These are phyloP conservation scores for Pegea sp. DNA, from an alignment of 23 tunicate genomes.

Conservation along the genomic window DNA sequence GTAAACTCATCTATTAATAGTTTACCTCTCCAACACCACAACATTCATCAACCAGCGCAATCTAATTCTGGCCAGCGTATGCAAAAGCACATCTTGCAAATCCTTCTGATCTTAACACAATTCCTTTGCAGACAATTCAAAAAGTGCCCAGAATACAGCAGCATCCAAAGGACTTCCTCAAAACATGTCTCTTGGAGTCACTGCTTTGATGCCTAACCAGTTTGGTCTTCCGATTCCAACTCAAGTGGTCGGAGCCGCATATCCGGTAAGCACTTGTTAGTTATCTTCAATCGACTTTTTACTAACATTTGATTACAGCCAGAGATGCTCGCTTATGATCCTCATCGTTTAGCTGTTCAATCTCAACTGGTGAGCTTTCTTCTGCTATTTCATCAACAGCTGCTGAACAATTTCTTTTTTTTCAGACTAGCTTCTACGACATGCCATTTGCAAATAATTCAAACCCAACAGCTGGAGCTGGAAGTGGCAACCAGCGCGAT, in stretches of 20 bases:
- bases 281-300: too few relatives aligned
- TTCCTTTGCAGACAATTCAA: too few relatives aligned
- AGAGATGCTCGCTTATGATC: conserved; percentile 70
- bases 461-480: too few relatives aligned
- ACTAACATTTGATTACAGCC: conserved; percentile 54
- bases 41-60: too few relatives aligned
- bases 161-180: conserved; percentile 53
- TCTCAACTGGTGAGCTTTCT: conserved; percentile 41
- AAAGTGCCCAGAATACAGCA: conserved; percentile 6
- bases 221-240: conserved; percentile 67
- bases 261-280: conserved; percentile 9
- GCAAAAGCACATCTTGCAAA: too few relatives aligned
- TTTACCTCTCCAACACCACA: too few relatives aligned
- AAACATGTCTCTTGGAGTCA: conserved; percentile 54
- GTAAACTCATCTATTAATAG: too few relatives aligned
- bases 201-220: conserved; percentile 53
- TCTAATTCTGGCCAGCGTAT: too few relatives aligned
- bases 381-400: too few relatives aligned
- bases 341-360: conserved; percentile 52
- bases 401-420: not conserved
- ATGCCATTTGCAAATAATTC: conserved; percentile 26
- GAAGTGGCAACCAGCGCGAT: too few relatives aligned
- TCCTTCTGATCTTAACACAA: too few relatives aligned
- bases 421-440: conserved; percentile 64
- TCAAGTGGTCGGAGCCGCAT: too few relatives aligned